A percentile compares a stretch with the other conserved stretches of the same genome.
Conservation (phyloP, 2,797 vertebrate species). For the Chaetophractus vellerosus region DNA sequence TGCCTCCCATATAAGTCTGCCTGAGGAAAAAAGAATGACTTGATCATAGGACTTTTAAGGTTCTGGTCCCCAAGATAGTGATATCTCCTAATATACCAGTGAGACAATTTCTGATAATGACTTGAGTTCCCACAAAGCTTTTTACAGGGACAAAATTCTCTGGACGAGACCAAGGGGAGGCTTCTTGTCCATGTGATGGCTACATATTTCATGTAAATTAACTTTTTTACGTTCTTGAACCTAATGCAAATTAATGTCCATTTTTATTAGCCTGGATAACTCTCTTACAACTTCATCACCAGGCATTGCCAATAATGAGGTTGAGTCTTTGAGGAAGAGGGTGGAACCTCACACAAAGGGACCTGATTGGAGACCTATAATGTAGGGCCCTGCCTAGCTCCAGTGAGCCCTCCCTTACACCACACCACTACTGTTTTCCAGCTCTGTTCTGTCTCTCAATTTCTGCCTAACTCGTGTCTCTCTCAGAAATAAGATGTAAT, state of each 20-base stretch:
- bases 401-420: not conserved
- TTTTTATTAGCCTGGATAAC: constrained; percentile 19
- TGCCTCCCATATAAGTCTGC: not conserved
- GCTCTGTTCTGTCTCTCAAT: not conserved
- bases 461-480: not conserved
- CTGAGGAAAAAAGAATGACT: not conserved
- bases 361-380: not conserved
- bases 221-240: constrained; percentile 8
- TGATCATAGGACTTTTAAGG: not conserved
- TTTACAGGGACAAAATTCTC: not conserved
- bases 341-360: not conserved
- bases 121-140: constrained; percentile 8
- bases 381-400: not conserved
- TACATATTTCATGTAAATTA: constrained; percentile 56
- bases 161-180: not conserved
- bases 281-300: not conserved
- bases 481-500: constrained; percentile 38
- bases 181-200: not conserved
- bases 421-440: not conserved
- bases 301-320: not conserved
- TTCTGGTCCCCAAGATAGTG: not conserved
- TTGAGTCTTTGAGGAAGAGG: not conserved
- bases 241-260: not conserved
- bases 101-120: not conserved
- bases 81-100: constrained; percentile 18